These are phyloP conservation scores for Miltochrista miniata DNA, from an alignment of 2,888 invertebrate species.

Conservation along the genomic window DNA sequence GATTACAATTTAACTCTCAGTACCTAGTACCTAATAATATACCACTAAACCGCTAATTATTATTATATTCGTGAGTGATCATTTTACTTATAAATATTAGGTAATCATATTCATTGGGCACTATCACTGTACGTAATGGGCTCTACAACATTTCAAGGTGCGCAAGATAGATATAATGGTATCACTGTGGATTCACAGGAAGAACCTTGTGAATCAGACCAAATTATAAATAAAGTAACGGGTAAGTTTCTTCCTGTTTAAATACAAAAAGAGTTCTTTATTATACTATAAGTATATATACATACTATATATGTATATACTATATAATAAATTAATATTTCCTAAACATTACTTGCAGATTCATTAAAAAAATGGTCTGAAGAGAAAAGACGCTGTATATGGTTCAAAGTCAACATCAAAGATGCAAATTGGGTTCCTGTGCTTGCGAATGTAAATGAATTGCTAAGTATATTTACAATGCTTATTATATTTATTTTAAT, in stretches of 20 bases:
- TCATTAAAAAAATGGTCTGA: conserved; percentile 87
- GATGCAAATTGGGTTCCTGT: conserved; percentile 90
- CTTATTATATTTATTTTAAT: too few species aligned
- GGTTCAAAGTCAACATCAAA: conserved; percentile 90
- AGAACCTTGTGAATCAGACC: conserved; percentile 78
- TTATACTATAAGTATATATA: too few species aligned
- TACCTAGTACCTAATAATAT: too few species aligned
- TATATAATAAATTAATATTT: too few species aligned
- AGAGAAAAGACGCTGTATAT: conserved; percentile 87
- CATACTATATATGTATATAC: too few species aligned
- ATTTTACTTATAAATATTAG: too few species aligned
- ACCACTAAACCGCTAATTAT: too few species aligned
- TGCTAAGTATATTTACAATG: not conserved
- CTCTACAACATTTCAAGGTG: conserved; percentile 55
- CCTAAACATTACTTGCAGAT: conserved; percentile 71
- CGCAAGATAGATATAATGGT: conserved; percentile 88
- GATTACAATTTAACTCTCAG: too few species aligned
- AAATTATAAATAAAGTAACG: conserved; percentile 81
- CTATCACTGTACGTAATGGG: conserved; percentile 41
- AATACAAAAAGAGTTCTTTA: not conserved
- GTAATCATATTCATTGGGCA: too few species aligned
- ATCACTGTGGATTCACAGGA: conserved; percentile 87
- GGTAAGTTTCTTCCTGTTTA: conserved; percentile 68
- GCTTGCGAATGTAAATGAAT: conserved; percentile 86
- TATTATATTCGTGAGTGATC: too few species aligned